Conservation (phyloP, 1,140 invertebrate genomes). For the Helicoverpa zea region DNA sequence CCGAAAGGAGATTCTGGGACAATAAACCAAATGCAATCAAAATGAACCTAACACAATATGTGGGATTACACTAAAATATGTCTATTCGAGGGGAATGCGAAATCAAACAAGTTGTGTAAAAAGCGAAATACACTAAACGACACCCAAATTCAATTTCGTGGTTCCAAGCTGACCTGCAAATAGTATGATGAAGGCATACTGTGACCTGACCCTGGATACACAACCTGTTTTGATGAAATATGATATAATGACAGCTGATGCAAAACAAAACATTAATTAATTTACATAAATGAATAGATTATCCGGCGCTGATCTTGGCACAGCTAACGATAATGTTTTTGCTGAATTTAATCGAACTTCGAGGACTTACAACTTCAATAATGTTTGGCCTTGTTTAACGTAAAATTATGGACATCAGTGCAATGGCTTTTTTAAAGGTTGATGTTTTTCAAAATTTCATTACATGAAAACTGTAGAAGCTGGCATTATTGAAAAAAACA, state of each 20-base stretch:
- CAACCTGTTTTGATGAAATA: slow-evolving; percentile 40
- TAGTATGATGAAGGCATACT: slow-evolving; percentile 6
- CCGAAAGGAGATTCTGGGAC: neutral
- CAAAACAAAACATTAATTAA: neutral
- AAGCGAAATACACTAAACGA: neutral
- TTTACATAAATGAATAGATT: slow-evolving; percentile 28
- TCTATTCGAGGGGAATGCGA: neutral
- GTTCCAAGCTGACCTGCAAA: slow-evolving; percentile 15
- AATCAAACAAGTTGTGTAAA: slow-evolving; percentile 2
- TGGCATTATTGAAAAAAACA: neutral
- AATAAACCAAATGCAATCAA: neutral
- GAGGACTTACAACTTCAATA: neutral
- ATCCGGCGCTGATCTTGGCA: slow-evolving; percentile 14
- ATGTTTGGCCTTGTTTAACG: neutral
- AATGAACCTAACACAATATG: too few species aligned
- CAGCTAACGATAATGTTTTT: neutral
- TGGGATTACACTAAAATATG: neutral
- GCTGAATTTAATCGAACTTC: neutral
- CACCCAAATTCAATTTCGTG: neutral
- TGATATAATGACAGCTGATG: slow-evolving; percentile 6
- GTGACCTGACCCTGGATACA: slow-evolving; percentile 10
- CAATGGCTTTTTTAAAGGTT: neutral
- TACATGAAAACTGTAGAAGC: neutral
- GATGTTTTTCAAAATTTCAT: neutral
- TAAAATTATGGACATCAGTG: neutral